Base-by-base conservation (phyloP, 2,888 invertebrate species). In the Cosmia pyralina region DNA sequence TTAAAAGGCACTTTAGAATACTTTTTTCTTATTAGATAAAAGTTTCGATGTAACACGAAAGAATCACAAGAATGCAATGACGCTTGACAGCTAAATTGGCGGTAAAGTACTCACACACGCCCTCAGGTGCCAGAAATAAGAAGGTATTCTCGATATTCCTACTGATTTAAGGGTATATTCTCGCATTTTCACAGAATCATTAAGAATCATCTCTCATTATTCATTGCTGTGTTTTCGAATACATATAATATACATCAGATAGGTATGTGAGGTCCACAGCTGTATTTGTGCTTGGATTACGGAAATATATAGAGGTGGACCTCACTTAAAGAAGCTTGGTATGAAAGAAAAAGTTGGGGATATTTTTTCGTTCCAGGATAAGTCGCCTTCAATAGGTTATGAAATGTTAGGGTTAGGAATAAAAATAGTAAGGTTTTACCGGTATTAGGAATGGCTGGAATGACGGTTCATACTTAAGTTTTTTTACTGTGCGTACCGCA, bases 271-370 rank as follows among this genome's bases (percentile, higher is more conserved):
- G 87, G 77, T 80, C 68, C 80, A 67, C 82, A 80, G 85, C 79
- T 85, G 83, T 85, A 86, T 87, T 83, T 85, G 80, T 76, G 73
- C 55, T 64, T 10, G 77, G 86, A 84, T 86, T 84, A 85, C 63
- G 69, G 50, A 65, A 77, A 87, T 81, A 84, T 81, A 79, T 85
- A 65, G 28, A 28, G 77, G 78, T 57, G 64, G 76, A 66, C 58
- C 66, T 41, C 46, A 72, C 59, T 77, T 72, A 64, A 34, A 53
- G 55, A 55, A 53, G 48, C 34, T n/a, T 57, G 34, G 52, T 52
- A 75, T 60, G 50, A 80, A 66, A 67, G 80, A 74, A 78, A 79
- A 69, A 75, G 8, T 60, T 46, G 7, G 44, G 4, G 34, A 58
- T 72, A 57, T 69, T 57, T 77, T 63, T 69, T 55, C 28, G 38